Conservation (phyloP, 2,888 invertebrate species). For the Aphelenchoides bicaudatus region DNA sequence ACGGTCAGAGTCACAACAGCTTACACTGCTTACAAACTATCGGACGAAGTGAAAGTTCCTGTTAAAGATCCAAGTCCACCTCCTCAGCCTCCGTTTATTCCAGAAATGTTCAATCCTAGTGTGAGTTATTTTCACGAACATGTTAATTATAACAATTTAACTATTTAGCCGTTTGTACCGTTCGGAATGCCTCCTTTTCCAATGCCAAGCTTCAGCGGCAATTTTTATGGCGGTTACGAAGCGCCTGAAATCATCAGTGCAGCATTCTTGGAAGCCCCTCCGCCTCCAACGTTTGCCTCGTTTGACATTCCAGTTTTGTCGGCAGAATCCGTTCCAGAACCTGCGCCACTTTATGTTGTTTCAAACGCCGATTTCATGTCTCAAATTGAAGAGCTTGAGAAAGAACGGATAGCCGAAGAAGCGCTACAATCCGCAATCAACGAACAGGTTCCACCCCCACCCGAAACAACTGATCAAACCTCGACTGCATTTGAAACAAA, state of each 20-base stretch:
- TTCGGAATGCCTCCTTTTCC: too few relatives aligned
- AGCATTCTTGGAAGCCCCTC: background rate
- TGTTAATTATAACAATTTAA: too few relatives aligned
- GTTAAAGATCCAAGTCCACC: too few relatives aligned
- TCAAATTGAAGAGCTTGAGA: too few relatives aligned
- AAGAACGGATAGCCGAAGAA: too few relatives aligned
- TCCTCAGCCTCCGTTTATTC: background rate
- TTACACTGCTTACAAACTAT: conserved; percentile 10
- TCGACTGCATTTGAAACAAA: background rate
- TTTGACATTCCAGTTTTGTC: too few relatives aligned
- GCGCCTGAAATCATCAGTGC: background rate
- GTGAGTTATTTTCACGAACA: too few relatives aligned
- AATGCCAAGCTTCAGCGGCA: too few relatives aligned
- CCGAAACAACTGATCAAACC: background rate
- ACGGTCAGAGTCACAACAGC: conserved; percentile 13
- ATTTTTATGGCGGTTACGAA: too few relatives aligned
- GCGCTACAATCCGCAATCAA: background rate
- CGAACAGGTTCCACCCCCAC: background rate
- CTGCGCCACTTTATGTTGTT: background rate
- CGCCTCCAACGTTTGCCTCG: background rate
- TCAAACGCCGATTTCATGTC: conserved; percentile 7
- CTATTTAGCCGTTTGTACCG: too few relatives aligned
- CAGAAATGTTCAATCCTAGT: background rate
- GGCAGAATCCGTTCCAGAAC: background rate
- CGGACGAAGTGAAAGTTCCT: too few relatives aligned